phyloP scores from a whole-genome alignment of 2,113 vertebrate genomes.

The Vireo altiloquus region DNA sequence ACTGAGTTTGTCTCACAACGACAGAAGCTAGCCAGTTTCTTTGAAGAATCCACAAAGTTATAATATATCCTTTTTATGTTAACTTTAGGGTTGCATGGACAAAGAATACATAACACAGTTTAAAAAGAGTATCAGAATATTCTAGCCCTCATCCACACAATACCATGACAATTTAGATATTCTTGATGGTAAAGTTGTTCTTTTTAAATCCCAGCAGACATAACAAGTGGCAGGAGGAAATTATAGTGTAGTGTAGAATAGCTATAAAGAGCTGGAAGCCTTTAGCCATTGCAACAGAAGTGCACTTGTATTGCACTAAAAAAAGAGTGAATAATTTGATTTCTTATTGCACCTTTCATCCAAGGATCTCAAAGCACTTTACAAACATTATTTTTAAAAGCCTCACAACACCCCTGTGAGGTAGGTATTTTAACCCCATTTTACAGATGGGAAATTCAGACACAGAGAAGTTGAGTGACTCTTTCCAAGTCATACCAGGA shows the following conservation, averaged over 20 bases:
- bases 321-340: not conserved
- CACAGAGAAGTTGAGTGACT: conserved; percentile 3
- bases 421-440: conserved; percentile 58
- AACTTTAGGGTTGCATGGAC: not conserved
- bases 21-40: not conserved
- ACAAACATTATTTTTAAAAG: conserved; percentile 50
- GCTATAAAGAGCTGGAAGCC: not conserved
- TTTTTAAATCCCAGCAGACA: not conserved
- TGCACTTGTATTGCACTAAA: not conserved
- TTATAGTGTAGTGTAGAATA: not conserved
- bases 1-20: conserved; percentile 1
- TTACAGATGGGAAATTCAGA: conserved; percentile 57
- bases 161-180: not conserved
- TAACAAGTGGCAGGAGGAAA: not conserved
- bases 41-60: not conserved
- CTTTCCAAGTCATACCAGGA: not conserved
- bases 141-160: not conserved
- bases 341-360: conserved; percentile 48
- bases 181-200: not conserved
- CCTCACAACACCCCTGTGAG: conserved; percentile 64
- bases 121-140: not conserved
- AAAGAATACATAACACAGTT: not conserved
- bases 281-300: not conserved
- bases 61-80: not conserved
- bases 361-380: conserved; percentile 69